Base-by-base conservation (phyloP, 1,140 invertebrate genomes). In the Uloborus diversus region DNA sequence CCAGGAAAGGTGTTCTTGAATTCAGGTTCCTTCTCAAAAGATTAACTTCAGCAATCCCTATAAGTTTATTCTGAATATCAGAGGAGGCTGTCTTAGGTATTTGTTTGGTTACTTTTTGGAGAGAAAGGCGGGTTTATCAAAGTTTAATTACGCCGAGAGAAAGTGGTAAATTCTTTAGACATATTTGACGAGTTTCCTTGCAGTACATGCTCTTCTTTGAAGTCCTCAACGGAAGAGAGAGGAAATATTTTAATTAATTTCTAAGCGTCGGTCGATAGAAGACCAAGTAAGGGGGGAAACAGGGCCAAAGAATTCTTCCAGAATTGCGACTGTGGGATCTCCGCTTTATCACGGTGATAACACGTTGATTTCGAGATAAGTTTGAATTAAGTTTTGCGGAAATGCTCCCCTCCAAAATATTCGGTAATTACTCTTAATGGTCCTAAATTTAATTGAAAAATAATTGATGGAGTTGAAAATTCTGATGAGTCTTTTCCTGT, bases 101-200 rank as follows among this genome's bases (percentile, higher is more conserved):
- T 65, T 64, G 57, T 78, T 78, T 78, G 62, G 61, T 66, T 78
- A 57, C 73, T 78, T 78, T 78, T 78, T 78, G 47, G 61, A 11
- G 32, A 59, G 32, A 61, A 28, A 53, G 7, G 47, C 62, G 59
- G 62, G 61, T 78, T 78, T 78, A 78, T 78, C 61, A 78, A 78
- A 78, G 73, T 78, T 78, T 78, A 78, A 78, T 78, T 78, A 78
- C 73, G 49, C 42, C 62, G 32, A 27, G 42, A 78, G 73, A 78
- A 78, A 78, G 73, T 78, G 73, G 73, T 78, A 78, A 78, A 78
- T 78, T 78, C 73, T 78, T 78, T 78, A 78, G 73, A 78, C 73
- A 78, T 78, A 78, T 78, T 78, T 78, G 73, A 78, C 73, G 73
- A 78, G 73, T 66, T 66, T 66, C 59, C 33, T 27, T 32, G 33